These are phyloP conservation scores for Bradypus variegatus DNA, from an alignment of 2,797 vertebrate genomes.

Conservation along the genomic window DNA sequence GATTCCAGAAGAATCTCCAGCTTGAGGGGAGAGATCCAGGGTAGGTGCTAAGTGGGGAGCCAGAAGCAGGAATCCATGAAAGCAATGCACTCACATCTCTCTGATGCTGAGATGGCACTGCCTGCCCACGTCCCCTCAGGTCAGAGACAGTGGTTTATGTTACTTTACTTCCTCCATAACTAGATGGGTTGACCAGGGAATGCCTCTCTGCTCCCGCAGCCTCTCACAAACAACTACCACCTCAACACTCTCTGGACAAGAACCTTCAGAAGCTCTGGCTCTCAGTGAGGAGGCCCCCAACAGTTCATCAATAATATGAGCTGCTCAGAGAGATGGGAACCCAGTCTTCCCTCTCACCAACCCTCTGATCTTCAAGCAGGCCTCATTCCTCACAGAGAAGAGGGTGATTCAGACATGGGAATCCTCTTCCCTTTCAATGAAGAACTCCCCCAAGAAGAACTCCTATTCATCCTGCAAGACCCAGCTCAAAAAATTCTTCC, in stretches of 20 bases:
- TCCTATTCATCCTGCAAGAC: neutral
- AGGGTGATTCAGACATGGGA: neutral
- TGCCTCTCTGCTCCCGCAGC: neutral
- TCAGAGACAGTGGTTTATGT: neutral
- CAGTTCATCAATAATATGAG: neutral
- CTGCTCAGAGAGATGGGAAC: neutral
- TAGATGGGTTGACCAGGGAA: neutral
- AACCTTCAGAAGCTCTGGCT: neutral
- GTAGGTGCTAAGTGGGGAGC: neutral
- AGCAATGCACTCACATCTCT: neutral
- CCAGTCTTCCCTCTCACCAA: neutral
- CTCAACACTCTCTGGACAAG: neutral
- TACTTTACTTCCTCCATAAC: neutral
- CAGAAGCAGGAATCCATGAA: neutral
- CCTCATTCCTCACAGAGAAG: neutral
- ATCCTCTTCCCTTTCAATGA: neutral
- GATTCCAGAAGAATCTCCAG: neutral
- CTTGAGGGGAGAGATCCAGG: neutral
- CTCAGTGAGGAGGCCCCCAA: neutral
- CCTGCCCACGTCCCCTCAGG: neutral
- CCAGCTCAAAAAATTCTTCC: neutral
- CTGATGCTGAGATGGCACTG: neutral
- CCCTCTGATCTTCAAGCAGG: neutral
- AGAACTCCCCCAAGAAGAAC: neutral
- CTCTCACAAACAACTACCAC: neutral